phyloP scores from a whole-genome alignment of 2,888 invertebrate species.

The Bombylius major region DNA sequence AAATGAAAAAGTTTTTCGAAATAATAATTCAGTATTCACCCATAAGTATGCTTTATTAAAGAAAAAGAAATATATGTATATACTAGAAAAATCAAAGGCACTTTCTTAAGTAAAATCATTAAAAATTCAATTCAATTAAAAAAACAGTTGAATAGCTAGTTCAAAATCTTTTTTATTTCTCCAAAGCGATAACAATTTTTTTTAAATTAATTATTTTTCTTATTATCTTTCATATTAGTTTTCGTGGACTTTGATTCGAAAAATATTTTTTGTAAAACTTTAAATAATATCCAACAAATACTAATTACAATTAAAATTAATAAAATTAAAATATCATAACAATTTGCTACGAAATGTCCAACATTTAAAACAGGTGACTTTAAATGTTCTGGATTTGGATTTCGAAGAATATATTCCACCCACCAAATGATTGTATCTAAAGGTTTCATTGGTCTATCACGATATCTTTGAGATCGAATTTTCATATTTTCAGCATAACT shows the following conservation, averaged over 20 bases:
- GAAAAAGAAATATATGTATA: too few species aligned
- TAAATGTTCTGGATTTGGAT: conserved; percentile 40
- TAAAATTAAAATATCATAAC: not conserved
- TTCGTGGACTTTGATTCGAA: not conserved
- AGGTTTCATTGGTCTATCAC: conserved; percentile 40
- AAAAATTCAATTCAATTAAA: too few species aligned
- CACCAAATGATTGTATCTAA: conserved; percentile 45
- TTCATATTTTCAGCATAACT: conserved; percentile 23
- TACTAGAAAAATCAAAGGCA: too few species aligned
- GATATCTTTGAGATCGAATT: conserved; percentile 33
- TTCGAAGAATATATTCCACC: conserved; percentile 45
- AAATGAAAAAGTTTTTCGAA: too few species aligned
- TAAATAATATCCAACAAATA: not conserved
- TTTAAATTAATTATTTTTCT: not conserved
- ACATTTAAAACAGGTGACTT: conserved; percentile 32
- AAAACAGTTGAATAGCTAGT: too few species aligned
- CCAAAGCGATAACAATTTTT: not conserved
- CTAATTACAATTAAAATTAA: not conserved
- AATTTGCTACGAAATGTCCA: conserved; percentile 19
- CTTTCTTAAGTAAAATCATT: too few species aligned
- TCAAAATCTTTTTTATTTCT: too few species aligned
- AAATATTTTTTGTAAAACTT: not conserved
- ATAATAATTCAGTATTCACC: too few species aligned
- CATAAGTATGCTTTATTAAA: too few species aligned
- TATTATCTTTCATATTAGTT: not conserved